phyloP scores from a whole-genome alignment of 2,888 invertebrate genomes.

The Monochamus alternatus region DNA sequence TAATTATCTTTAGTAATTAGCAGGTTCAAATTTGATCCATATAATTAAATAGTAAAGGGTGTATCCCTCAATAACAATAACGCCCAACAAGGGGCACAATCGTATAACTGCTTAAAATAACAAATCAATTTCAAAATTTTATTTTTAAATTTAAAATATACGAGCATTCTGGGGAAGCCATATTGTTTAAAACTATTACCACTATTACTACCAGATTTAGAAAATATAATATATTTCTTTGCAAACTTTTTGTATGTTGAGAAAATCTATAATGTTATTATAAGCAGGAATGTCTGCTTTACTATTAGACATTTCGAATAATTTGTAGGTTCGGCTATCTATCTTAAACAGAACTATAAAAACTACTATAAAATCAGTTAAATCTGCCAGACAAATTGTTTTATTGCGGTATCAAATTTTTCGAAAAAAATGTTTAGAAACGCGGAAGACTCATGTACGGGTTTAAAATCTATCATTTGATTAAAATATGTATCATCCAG shows the following conservation, averaged over 20 bases:
- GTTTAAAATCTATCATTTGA: slow-evolving; percentile 13
- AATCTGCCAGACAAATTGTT: neutral
- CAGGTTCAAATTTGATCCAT: too few species aligned
- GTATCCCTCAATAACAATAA: too few species aligned
- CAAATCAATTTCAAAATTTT: too few species aligned
- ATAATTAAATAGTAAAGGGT: too few species aligned
- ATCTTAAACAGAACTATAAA: neutral
- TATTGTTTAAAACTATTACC: too few species aligned
- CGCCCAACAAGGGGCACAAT: too few species aligned
- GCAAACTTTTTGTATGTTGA: neutral
- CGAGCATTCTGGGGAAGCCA: too few species aligned
- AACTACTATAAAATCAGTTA: neutral
- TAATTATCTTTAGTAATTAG: too few species aligned
- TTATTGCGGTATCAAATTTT: slow-evolving; percentile 9
- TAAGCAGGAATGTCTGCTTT: slow-evolving; percentile 2
- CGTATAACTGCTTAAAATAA: too few species aligned
- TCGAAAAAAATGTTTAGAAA: neutral
- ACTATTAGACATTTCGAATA: neutral
- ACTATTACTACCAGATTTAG: too few species aligned
- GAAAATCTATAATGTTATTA: neutral
- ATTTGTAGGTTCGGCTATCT: neutral
- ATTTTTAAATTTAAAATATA: too few species aligned
- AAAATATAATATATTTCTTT: too few species aligned
- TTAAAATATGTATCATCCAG: slow-evolving; percentile 5
- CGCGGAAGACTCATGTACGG: neutral